Evolutionary conservation across 2,113 vertebrate genomes (phyloP).

Genomic region (Dromas ardeola): DNA sequence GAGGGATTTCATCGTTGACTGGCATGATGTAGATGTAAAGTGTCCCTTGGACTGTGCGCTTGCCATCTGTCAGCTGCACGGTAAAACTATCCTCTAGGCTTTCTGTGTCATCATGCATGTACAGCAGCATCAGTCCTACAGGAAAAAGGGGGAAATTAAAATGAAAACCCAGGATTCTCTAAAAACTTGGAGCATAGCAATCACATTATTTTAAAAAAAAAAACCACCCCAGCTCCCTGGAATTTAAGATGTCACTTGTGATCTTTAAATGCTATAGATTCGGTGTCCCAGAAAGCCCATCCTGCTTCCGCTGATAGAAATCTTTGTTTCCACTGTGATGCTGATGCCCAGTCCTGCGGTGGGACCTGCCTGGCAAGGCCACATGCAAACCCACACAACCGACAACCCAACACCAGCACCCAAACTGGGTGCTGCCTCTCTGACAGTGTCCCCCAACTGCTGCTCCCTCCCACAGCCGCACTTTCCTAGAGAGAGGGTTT

Average conservation of each 20-base stretch:
- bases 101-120: constrained; percentile 89
- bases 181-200: background rate
- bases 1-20: constrained; percentile 86
- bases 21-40: constrained; percentile 83
- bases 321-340: background rate
- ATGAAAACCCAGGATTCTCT: background rate
- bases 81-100: constrained; percentile 83
- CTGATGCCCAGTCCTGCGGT: background rate
- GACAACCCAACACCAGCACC: background rate
- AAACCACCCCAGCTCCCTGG: background rate
- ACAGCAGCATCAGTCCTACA: constrained; percentile 83
- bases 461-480: background rate
- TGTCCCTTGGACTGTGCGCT: constrained; percentile 82
- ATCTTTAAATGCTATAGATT: background rate
- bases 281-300: background rate
- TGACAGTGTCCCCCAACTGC: background rate
- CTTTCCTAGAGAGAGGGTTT: background rate
- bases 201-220: background rate
- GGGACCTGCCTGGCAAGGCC: background rate
- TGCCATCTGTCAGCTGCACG: constrained; percentile 88
- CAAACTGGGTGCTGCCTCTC: background rate
- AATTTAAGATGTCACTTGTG: background rate
- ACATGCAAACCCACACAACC: background rate
- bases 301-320: background rate
- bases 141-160: constrained; percentile 37